Evolutionary conservation across 64 coral and sea anemone genomes (phyloP).

Genomic region (Pocillopora damicornis): DNA sequence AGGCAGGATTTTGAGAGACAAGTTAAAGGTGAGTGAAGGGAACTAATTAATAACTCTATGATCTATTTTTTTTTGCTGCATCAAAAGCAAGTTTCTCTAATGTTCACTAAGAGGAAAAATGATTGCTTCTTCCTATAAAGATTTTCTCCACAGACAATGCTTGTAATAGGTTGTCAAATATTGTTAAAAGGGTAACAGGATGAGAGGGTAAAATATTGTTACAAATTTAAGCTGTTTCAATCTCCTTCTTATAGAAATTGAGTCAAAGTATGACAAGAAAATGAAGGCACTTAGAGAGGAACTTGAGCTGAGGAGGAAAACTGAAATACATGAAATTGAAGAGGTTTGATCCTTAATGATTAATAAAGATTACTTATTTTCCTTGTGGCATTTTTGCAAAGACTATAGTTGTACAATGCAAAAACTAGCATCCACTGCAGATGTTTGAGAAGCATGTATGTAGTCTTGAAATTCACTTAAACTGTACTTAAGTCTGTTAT

Average conservation of each 20-base stretch:
- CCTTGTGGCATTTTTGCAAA: background rate
- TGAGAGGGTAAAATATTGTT: background rate
- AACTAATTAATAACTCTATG: too few species aligned
- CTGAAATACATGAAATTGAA: conserved; percentile 99
- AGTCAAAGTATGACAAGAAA: conserved; percentile 99
- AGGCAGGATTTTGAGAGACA: conserved; percentile 98
- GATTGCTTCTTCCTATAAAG: background rate
- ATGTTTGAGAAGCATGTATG: too few species aligned
- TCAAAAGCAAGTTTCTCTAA: too few species aligned
- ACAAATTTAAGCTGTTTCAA: background rate
- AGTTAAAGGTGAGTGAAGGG: conserved; percentile 82
- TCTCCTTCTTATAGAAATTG: conserved; percentile 71
- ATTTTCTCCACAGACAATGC: too few species aligned
- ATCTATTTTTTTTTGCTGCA: too few species aligned
- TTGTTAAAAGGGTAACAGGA: background rate
- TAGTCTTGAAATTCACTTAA: too few species aligned
- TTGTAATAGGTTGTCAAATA: too few species aligned
- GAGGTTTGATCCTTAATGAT: conserved; percentile 48
- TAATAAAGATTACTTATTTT: background rate
- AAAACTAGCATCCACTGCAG: too few species aligned
- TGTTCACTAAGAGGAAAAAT: background rate
- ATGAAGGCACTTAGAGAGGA: conserved; percentile 94
- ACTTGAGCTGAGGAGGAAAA: conserved; percentile 94
- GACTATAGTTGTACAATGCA: background rate
- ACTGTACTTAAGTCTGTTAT: too few species aligned